Evolutionary conservation across 2,888 invertebrate genomes (phyloP), one percentile per base, ranked within the genome.

Genomic region (Aleiodes alternator): DNA sequence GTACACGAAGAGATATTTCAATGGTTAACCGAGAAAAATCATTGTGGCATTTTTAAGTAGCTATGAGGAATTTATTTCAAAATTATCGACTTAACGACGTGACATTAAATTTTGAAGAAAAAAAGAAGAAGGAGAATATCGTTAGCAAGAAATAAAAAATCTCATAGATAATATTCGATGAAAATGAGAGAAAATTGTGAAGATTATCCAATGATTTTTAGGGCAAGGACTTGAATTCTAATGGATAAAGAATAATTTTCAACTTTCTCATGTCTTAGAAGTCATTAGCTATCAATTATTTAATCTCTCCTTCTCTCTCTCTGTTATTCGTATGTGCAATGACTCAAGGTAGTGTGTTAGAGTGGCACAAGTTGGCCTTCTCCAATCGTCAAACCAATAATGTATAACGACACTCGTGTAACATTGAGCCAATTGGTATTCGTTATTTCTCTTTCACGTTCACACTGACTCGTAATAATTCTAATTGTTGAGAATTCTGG

Each of bases 401-500:
- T 48, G 48, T 64, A 64, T 64, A 64, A 59, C 59, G 34, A 59
- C 59, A 59, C 59, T 43, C 43, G 43, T 43, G 43, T 43, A 43
- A 43, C 50, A 51, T 50, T 64, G 34, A 29, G 34, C 23, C 56
- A 31, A 43, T 14, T 38, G 31, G 48, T 48, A 72, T 64, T 56
- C 31, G 9, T 66, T 55, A 55, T 66, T 14, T 56, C 31, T 50
- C 43, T 31, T n/a, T 29, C 43, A 68, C 69, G 59, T 59, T 69
- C 38, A 56, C 56, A 50, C 51, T 38, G 53, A 56, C 72, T 68
- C 59, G 70, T 71, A 72, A 76, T 76, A 72, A 76, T 76, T 76
- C 57, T 72, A 72, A 76, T 72, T 76, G 72, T 76, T 59, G 16
- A 71, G 57, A 48, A 68, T 76, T 76, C 76, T 69, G 61, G 31